A percentile compares a stretch with the other conserved stretches of the same genome.
Evolutionary conservation across 2,797 vertebrate species (phyloP).

Genomic region (Cottoperca gobio): DNA sequence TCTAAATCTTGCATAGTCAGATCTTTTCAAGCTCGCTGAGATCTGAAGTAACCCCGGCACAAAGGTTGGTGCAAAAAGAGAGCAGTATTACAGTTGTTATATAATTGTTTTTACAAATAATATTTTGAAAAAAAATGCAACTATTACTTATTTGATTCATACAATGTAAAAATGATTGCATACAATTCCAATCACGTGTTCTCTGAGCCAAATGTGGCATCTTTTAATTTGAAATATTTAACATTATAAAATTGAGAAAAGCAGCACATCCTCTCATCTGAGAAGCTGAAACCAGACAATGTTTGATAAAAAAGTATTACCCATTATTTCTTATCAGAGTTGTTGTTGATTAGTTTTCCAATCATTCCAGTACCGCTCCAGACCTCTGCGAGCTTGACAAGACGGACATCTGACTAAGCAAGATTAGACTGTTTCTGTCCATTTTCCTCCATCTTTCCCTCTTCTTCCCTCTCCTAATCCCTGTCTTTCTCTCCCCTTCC

Average conservation of each 20-base stretch:
- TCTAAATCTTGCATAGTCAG: slow-evolving; percentile 17
- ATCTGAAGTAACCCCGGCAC: background rate
- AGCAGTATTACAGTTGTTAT: background rate
- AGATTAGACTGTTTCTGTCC: slow-evolving; percentile 32
- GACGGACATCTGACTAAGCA: slow-evolving; percentile 13
- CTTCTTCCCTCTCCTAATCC: slow-evolving; percentile 32
- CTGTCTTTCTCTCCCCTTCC: slow-evolving; percentile 34
- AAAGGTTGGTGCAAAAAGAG: slow-evolving; percentile 2
- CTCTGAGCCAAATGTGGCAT: background rate
- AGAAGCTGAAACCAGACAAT: background rate
- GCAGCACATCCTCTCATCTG: background rate
- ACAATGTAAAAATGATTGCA: background rate
- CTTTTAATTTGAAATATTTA: background rate
- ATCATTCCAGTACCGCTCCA: background rate
- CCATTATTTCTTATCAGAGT: background rate
- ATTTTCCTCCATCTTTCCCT: slow-evolving; percentile 3
- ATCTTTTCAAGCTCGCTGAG: slow-evolving; percentile 15
- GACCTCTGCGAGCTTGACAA: slow-evolving; percentile 2
- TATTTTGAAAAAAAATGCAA: too few relatives aligned
- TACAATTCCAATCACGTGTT: background rate
- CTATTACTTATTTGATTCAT: background rate
- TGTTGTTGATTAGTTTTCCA: background rate
- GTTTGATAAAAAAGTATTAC: background rate
- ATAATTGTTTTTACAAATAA: background rate
- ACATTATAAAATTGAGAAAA: background rate